Base-by-base conservation (phyloP, 2,888 invertebrate genomes). In the Heliconius ethilla region DNA sequence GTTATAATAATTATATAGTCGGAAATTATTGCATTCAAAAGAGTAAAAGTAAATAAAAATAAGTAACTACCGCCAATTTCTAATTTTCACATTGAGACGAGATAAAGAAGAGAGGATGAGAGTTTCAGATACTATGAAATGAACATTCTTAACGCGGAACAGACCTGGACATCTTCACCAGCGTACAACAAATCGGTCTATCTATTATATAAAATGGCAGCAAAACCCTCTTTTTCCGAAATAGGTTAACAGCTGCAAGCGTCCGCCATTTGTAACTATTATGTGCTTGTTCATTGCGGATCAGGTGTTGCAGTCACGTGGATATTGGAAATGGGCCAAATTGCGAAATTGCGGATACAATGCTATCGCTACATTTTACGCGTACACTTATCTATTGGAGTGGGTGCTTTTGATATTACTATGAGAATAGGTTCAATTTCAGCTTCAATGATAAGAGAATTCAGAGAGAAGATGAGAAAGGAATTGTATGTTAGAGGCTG, bases 251-350 rank as follows among this genome's bases (percentile, higher is more conserved):
- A 72, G 59, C 59, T 59, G 72, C 33, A 72, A 72, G n/a, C 59
- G 33, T 37, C 29, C 25, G 55, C 72, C 45, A 59, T 59, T 72
- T 72, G 72, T 72, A 59, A 59, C 72, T 59, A 72, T 72, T 72
- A 59, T 22, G 22, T 70, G 45, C 59, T 66, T 66, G 76, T 81
- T 73, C 81, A 79, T 76, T 82, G 82, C 81, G 80, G 81, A 81
- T 77, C 78, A 78, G 75, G 76, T 79, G 80, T 79, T 81, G 80
- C 77, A 78, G 78, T 75, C 80, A 79, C 81, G 81, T 80, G 77
- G 69, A 40, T 63, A 72, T 70, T 80, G 80, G 80, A 70, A 70
- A 37, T 40, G 45, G 40, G 81, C 82, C 81, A 82, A 81, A 81
- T 82, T 79, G 81, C 79, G 77, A 70, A 29, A 65, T 62, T 40